phyloP scores from a whole-genome alignment of 2,113 vertebrate species.

The Hassar affinis region DNA sequence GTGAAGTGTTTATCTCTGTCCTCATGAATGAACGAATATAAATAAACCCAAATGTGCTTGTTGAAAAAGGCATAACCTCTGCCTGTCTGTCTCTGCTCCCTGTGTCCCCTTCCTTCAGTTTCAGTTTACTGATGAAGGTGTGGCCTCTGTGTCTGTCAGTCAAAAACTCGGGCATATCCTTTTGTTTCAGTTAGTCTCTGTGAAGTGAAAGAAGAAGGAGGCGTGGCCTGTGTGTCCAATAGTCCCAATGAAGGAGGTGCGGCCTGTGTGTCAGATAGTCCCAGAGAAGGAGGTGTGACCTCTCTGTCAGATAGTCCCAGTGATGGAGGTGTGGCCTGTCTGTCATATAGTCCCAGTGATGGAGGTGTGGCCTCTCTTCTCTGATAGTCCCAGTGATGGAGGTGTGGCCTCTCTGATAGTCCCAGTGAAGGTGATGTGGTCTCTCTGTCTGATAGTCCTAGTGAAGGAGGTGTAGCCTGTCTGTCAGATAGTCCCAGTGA shows the following conservation, averaged over 20 bases:
- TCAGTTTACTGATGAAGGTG: not conserved
- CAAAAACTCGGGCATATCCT: not conserved
- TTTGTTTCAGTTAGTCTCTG: not conserved
- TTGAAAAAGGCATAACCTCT: too few species aligned
- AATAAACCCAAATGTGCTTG: not conserved
- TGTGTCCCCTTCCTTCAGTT: too few species aligned
- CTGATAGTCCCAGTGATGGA: not conserved
- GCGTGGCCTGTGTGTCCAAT: not conserved
- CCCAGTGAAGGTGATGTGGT: not conserved
- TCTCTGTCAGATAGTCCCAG: too few species aligned
- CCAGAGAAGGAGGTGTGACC: too few species aligned
- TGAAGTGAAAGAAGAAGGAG: not conserved
- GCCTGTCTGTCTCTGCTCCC: too few species aligned
- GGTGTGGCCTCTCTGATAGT: not conserved
- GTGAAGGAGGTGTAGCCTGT: not conserved
- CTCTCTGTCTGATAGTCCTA: not conserved
- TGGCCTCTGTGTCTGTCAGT: not conserved
- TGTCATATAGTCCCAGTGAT: not conserved
- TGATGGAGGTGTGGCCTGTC: not conserved
- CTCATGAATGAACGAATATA: slow-evolving; percentile 2
- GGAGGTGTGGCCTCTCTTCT: not conserved
- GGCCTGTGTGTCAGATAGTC: not conserved
- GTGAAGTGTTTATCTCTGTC: not conserved
- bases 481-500: not conserved
- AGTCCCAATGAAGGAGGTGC: not conserved